phyloP scores from a whole-genome alignment of 2,113 vertebrate genomes.

The Sylvietta virens region DNA sequence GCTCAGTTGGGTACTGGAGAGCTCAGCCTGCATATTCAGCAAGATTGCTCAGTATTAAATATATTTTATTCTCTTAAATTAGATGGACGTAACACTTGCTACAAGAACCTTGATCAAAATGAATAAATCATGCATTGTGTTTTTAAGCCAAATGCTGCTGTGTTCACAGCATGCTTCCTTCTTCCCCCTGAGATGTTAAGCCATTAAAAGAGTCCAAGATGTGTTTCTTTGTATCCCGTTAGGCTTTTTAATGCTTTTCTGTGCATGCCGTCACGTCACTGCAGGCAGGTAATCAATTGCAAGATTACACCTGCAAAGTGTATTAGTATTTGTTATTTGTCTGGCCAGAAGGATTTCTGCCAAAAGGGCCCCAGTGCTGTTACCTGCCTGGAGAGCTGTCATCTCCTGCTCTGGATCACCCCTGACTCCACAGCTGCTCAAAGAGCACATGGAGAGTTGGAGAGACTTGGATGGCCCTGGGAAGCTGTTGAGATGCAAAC shows the following conservation, averaged over 20 bases:
- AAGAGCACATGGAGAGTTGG: not conserved
- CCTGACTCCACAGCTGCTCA: not conserved
- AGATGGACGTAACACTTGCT: not conserved
- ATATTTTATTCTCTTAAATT: not conserved
- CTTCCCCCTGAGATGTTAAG: not conserved
- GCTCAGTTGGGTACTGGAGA: not conserved
- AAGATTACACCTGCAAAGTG: not conserved
- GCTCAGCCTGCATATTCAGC: not conserved
- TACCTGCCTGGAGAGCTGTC: not conserved
- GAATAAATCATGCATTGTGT: not conserved
- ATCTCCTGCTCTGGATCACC: not conserved
- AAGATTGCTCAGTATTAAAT: not conserved
- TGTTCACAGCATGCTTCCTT: not conserved
- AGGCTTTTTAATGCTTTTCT: not conserved
- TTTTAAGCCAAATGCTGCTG: not conserved
- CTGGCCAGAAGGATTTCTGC: not conserved
- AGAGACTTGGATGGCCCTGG: not conserved
- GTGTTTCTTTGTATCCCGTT: not conserved
- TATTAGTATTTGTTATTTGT: not conserved
- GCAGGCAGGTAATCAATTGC: not conserved
- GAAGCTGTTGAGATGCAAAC: not conserved
- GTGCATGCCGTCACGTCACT: not conserved
- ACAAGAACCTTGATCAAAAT: not conserved
- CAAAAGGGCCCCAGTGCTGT: not conserved
- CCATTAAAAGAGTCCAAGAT: not conserved